phyloP scores from a whole-genome alignment of 2,797 vertebrate species.

The Cygnus olor region DNA sequence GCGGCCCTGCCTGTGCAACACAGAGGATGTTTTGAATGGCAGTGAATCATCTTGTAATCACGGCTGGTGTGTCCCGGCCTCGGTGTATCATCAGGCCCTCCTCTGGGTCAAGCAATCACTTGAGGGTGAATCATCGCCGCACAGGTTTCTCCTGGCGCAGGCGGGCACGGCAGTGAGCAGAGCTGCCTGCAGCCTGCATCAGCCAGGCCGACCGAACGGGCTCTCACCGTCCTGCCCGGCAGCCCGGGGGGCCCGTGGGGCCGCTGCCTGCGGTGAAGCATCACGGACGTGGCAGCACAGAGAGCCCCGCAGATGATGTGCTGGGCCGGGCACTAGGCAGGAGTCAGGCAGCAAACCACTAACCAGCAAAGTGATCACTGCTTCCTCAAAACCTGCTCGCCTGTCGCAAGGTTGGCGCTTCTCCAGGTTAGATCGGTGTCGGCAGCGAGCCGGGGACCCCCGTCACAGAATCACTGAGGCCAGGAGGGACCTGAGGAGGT shows the following conservation, averaged over 20 bases:
- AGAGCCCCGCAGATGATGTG: not conserved
- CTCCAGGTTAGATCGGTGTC: not conserved
- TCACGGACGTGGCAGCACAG: not conserved
- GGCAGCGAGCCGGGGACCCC: not conserved
- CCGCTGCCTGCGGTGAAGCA: not conserved
- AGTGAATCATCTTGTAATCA: conserved; percentile 55
- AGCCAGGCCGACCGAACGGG: not conserved
- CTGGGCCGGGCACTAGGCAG: not conserved
- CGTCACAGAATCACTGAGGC: not conserved
- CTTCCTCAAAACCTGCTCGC: conserved; percentile 5
- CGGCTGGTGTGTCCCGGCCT: conserved; percentile 41
- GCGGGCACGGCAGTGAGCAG: not conserved
- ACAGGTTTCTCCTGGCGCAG: not conserved
- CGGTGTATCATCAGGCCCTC: conserved; percentile 23
- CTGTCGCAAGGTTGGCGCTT: conserved; percentile 9
- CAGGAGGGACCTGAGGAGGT: not conserved
- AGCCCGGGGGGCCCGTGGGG: not conserved
- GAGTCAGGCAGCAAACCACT: not conserved
- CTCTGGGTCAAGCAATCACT: conserved; percentile 42
- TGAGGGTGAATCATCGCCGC: not conserved
- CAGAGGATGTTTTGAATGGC: conserved; percentile 65
- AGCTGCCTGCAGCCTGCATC: not conserved
- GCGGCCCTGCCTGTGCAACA: conserved; percentile 1
- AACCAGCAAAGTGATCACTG: not conserved
- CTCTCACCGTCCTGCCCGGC: not conserved